Evolutionary conservation across 1,140 invertebrate genomes (phyloP).

Genomic region (Drosophila ambigua): DNA sequence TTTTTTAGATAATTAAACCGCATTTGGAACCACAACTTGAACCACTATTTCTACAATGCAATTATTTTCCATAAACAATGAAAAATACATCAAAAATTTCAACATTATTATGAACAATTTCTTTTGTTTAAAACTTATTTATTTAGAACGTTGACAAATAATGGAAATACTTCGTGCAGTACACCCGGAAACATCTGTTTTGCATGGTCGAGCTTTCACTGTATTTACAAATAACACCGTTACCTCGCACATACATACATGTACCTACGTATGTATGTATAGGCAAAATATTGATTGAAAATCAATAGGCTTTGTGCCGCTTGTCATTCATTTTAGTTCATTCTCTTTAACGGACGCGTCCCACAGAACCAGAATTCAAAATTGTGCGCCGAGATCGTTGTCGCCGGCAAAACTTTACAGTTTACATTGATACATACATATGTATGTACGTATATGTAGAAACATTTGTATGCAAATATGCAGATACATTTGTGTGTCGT

Average conservation of each 20-base stretch:
- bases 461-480: slow-evolving; percentile 40
- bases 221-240: slow-evolving; percentile 1
- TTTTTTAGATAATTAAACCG: too few relatives aligned
- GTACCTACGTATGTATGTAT: slow-evolving; percentile 6
- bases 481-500: slow-evolving; percentile 9
- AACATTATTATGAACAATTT: too few relatives aligned
- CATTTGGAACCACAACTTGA: too few relatives aligned
- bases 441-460: slow-evolving; percentile 24
- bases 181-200: too few relatives aligned
- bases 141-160: slow-evolving; percentile 4
- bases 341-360: slow-evolving; percentile 8
- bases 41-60: too few relatives aligned
- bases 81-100: too few relatives aligned
- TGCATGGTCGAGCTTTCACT: background rate
- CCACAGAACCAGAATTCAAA: slow-evolving; percentile 34
- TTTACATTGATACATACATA: slow-evolving; percentile 18
- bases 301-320: slow-evolving; percentile 64
- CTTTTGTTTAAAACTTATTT: too few relatives aligned
- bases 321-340: slow-evolving; percentile 48
- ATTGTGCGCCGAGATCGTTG: slow-evolving; percentile 24
- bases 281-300: slow-evolving; percentile 77
- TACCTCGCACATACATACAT: too few relatives aligned
- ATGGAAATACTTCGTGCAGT: too few relatives aligned
- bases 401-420: slow-evolving; percentile 51
- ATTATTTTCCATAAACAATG: too few relatives aligned